Base-by-base conservation (phyloP, 2,113 vertebrate genomes). In the Mugil cephalus region DNA sequence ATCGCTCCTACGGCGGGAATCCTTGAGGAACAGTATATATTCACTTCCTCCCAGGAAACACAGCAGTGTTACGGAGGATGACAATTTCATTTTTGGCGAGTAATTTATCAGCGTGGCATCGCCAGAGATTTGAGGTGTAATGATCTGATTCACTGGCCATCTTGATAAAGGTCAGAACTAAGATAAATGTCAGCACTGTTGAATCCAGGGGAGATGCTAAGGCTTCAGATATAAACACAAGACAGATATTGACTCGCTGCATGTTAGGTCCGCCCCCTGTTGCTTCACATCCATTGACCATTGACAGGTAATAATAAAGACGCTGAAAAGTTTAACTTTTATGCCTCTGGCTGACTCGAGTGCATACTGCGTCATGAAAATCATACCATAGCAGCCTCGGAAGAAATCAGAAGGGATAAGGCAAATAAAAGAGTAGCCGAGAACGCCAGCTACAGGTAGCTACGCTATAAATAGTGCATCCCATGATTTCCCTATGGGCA, bases 181-280 rank as follows among this genome's bases (percentile, higher is more conserved):
- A 88, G 83, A 89, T 88, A 91, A 90, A 92, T 89, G 86, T 86
- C 84, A 87, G 82, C 77, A 62, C 61, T 11, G 3, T 43, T 76
- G 77, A 78, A 84, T 85, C 59, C 70, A 56, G 48, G 65, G 72
- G 68, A 85, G 74, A 73, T 76, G 77, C 79, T 50, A 56, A 56
- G 68, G 79, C 40, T 51, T 78, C 34, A 69, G 86, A 68, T 83
- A 82, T 87, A 87, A 90, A 87, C 79, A 85, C 66, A 55, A 63
- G 83, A 78, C 56, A 79, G 77, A 65, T 88, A 88, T 86, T 47
- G 81, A 88, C 79, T 71, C 40, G 17, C 5, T 4, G 30, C 6
- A 4, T 60, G 68, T 66, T 74, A 12, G 55, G 38, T 48, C 19
- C 14, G 0, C 58, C 73, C 36, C 60, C 14, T 48, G 39, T 71